phyloP scores from a whole-genome alignment of 2,797 vertebrate species.

The Peromyscus nudipes region DNA sequence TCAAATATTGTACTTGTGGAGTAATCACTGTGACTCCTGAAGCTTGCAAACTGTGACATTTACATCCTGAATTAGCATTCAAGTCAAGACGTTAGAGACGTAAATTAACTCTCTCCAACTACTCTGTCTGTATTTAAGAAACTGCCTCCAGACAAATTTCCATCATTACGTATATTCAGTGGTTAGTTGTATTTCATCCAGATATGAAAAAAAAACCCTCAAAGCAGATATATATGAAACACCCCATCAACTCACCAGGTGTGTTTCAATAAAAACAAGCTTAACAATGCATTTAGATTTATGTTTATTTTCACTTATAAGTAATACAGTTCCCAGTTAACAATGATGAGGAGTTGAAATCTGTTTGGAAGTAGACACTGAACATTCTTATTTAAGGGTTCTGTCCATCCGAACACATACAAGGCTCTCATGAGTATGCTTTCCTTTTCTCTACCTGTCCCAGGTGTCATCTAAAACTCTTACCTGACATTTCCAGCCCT shows the following conservation, averaged over 20 bases:
- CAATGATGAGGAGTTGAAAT: slow-evolving; percentile 2
- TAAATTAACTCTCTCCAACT: slow-evolving; percentile 70
- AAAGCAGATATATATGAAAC: slow-evolving; percentile 65
- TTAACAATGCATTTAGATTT: slow-evolving; percentile 41
- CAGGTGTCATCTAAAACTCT: neutral
- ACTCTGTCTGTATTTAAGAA: slow-evolving; percentile 62
- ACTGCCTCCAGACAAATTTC: slow-evolving; percentile 58
- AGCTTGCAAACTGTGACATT: slow-evolving; percentile 68
- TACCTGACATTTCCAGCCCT: neutral
- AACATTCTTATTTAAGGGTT: neutral
- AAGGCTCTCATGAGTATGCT: neutral
- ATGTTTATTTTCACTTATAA: slow-evolving; percentile 48
- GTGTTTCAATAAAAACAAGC: slow-evolving; percentile 68
- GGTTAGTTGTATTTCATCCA: slow-evolving; percentile 58
- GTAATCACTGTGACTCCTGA: slow-evolving; percentile 69
- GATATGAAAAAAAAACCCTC: neutral
- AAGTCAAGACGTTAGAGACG: slow-evolving; percentile 58
- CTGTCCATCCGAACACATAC: neutral
- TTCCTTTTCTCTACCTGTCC: neutral
- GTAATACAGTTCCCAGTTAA: slow-evolving; percentile 54
- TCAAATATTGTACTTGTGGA: slow-evolving; percentile 69
- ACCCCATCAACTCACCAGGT: slow-evolving; percentile 53
- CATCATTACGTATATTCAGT: neutral
- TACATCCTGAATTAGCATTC: slow-evolving; percentile 73
- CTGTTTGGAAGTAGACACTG: neutral